These are phyloP conservation scores for Notolabrus celidotus DNA, from an alignment of 2,797 vertebrate species.

Conservation along the genomic window DNA sequence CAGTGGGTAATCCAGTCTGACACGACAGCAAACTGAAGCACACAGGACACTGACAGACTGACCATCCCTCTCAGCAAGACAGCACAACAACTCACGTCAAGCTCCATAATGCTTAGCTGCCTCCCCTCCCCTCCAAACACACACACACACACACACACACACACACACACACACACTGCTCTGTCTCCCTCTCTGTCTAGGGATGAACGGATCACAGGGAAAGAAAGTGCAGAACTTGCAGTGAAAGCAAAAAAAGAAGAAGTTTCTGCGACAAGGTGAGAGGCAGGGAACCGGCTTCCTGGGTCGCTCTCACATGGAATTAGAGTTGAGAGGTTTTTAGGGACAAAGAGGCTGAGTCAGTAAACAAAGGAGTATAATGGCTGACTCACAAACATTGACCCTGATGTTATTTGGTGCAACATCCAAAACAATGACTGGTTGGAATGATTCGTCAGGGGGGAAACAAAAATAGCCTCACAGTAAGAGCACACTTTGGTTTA, in stretches of 20 bases:
- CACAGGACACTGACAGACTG: slow-evolving; percentile 61
- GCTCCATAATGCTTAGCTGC: slow-evolving; percentile 53
- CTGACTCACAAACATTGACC: slow-evolving; percentile 22
- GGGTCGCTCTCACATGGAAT: slow-evolving; percentile 23
- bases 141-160: not conserved
- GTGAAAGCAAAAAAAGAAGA: slow-evolving; percentile 11
- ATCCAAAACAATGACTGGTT: not conserved
- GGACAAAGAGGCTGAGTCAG: slow-evolving; percentile 41
- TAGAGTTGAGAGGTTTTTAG: slow-evolving; percentile 24
- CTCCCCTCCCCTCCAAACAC: not conserved
- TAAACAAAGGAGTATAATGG: slow-evolving; percentile 11
- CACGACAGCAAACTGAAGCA: slow-evolving; percentile 57
- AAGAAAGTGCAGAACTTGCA: slow-evolving; percentile 12
- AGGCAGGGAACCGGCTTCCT: slow-evolving; percentile 6
- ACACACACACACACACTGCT: not conserved
- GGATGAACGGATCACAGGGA: slow-evolving; percentile 34
- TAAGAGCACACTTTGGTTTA: no score
- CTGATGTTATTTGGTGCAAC: not conserved
- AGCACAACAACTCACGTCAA: slow-evolving; percentile 60
- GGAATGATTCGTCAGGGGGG: not conserved
- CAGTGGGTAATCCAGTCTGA: slow-evolving; percentile 67
- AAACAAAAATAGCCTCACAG: no score
- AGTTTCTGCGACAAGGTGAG: slow-evolving; percentile 13
- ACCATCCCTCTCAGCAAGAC: slow-evolving; percentile 53
- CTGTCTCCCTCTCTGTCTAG: not conserved